Evolutionary conservation across 30 jellyfish, hydroid and myxozoan genomes (phyloP).

Genomic region (Phacellophora camtschatica): DNA sequence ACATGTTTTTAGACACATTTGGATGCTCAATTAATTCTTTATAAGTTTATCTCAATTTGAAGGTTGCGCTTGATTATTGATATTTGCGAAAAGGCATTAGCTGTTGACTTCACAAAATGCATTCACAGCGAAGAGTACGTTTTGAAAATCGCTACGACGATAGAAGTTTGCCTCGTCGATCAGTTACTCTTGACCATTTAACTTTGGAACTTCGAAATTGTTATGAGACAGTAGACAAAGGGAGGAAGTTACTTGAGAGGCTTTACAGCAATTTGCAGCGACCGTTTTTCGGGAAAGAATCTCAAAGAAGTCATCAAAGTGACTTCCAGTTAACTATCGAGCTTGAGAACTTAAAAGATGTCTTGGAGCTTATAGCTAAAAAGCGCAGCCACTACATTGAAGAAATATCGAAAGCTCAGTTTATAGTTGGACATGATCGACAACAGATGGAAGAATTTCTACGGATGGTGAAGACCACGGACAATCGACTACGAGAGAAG

Average conservation of each 20-base stretch:
- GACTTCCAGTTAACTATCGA: conserved; percentile 40
- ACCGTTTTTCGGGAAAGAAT: background rate
- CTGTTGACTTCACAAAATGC: background rate
- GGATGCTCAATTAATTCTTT: too few species aligned
- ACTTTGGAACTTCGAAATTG: conserved; percentile 61
- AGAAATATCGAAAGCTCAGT: conserved; percentile 43
- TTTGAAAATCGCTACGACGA: background rate
- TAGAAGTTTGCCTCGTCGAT: background rate
- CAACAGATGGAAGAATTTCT: conserved; percentile 49
- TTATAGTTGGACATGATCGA: conserved; percentile 51
- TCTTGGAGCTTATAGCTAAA: conserved; percentile 36
- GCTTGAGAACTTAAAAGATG: conserved; percentile 22
- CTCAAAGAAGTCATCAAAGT: background rate
- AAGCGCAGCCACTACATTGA: conserved; percentile 30
- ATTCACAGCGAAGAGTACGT: background rate
- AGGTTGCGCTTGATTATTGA: too few species aligned
- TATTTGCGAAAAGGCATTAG: too few species aligned
- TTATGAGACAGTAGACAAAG: conserved; percentile 62
- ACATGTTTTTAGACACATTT: too few species aligned
- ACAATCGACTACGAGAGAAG: conserved; percentile 28
- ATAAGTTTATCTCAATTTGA: too few species aligned
- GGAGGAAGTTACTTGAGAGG: conserved; percentile 38
- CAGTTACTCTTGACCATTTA: conserved; percentile 37
- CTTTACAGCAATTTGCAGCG: conserved; percentile 51
- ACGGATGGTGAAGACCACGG: conserved; percentile 20